Evolutionary conservation across 2,888 invertebrate species (phyloP).

Genomic region (Tetranychus piercei): DNA sequence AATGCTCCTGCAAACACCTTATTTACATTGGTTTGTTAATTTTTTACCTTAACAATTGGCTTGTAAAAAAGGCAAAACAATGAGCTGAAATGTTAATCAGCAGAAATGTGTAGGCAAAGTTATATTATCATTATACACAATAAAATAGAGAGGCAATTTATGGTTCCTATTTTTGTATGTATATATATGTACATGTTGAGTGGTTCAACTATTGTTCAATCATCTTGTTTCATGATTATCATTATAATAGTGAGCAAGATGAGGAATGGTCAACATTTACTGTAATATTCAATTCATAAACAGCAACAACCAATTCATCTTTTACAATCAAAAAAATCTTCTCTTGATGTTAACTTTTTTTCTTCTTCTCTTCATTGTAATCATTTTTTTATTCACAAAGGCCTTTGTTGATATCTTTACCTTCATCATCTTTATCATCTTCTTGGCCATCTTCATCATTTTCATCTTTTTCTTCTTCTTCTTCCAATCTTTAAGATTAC

Average conservation of each 20-base stretch:
- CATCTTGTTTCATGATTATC: too few relatives aligned
- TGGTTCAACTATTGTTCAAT: too few relatives aligned
- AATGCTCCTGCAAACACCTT: not conserved
- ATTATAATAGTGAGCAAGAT: too few relatives aligned
- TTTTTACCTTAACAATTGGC: not conserved
- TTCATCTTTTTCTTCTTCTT: not conserved
- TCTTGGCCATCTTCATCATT: not conserved
- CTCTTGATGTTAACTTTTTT: not conserved
- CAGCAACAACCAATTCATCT: too few relatives aligned
- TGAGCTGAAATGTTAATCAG: not conserved
- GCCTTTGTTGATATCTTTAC: not conserved
- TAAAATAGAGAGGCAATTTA: not conserved
- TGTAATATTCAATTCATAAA: too few relatives aligned
- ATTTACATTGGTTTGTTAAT: constrained; percentile 1
- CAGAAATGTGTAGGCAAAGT: not conserved
- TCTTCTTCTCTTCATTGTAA: not conserved
- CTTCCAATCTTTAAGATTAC: not conserved
- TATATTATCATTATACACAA: too few relatives aligned
- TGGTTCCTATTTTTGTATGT: not conserved
- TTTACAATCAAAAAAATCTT: not conserved
- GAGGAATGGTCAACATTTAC: too few relatives aligned
- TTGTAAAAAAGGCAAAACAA: not conserved
- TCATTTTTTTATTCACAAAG: not conserved
- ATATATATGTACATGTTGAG: too few relatives aligned
- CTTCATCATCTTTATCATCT: not conserved